Base-by-base conservation (phyloP, 2,113 vertebrate genomes). In the Tamias sibiricus region DNA sequence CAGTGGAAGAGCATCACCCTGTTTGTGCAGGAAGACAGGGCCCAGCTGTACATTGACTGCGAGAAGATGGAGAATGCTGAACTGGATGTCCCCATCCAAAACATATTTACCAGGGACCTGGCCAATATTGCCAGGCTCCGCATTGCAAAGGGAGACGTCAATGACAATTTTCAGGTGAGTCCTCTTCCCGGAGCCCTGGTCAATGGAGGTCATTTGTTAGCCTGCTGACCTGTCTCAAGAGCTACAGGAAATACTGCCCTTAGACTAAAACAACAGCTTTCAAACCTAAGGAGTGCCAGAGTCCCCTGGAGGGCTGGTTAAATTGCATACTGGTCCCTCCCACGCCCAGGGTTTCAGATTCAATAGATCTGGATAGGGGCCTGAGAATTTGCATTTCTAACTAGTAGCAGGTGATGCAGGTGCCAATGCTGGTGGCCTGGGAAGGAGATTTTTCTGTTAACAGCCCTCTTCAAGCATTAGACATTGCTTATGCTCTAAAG, bases 1-100 rank as follows among this genome's bases (percentile, higher is more conserved):
- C 99, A 99, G 9, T 99, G 99, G 99, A 99, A 99, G 98, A 99
- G 99, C 97, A 99, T 99, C 98, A 99, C 99, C 7, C 99, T 99
- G 94, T 99, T 99, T 79, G 99, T 99, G 85, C 99, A 99, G 96
- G 99, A 99, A 68, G 99, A 99, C 94, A 98, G 99, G 22, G 99
- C 99, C 44, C 99, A 99, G 90, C 99, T 99, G 2, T 99, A 99
- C 40, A 99, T 99, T 6, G 99, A 99, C 54, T 99, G 99, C 87
- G 99, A 99, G 80, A 99, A 99, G 98, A 99, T 99, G 98, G 99
- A 99, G 75, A 99, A 98, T 0, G 98, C 98, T 0, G 99, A 99
- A 96, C 95, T 99, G 95, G 99, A 99, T 19, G 98, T 99, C 62
- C 99, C 99, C 40, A 99, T 99, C 97, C 99, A 99, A 28, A 99